Evolutionary conservation across 2,797 vertebrate species (phyloP).

Genomic region (Gallinago stenura): DNA sequence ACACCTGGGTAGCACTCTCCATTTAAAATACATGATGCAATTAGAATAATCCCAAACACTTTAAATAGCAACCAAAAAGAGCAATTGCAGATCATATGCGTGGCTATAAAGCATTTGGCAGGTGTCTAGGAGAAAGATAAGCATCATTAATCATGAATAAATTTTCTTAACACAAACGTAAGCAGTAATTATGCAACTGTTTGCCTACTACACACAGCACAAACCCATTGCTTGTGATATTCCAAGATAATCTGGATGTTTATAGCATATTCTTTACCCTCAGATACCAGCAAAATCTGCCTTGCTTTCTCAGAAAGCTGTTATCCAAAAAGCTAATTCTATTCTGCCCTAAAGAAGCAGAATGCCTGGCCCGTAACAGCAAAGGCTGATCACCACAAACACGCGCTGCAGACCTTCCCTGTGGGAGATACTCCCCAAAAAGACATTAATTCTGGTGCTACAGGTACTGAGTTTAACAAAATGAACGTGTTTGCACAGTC

Average conservation of each 20-base stretch:
- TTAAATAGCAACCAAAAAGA: not conserved
- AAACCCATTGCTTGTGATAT: constrained; percentile 76
- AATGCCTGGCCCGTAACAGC: not conserved
- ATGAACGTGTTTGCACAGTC: not conserved
- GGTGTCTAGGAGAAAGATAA: constrained; percentile 55
- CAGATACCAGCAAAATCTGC: constrained; percentile 70
- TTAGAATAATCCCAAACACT: constrained; percentile 37
- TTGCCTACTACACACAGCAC: constrained; percentile 77
- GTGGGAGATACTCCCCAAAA: constrained; percentile 46
- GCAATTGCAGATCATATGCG: not conserved
- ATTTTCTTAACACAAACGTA: constrained; percentile 39
- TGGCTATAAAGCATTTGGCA: constrained; percentile 47
- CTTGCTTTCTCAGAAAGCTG: constrained; percentile 72
- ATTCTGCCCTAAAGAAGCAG: constrained; percentile 64
- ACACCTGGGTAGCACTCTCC: constrained; percentile 3
- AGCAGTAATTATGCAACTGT: constrained; percentile 29
- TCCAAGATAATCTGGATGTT: constrained; percentile 43
- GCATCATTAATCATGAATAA: constrained; percentile 60
- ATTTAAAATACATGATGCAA: constrained; percentile 19
- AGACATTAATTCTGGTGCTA: not conserved
- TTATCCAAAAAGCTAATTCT: constrained; percentile 72
- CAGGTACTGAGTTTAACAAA: not conserved
- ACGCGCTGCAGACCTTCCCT: constrained; percentile 40
- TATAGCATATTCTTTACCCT: constrained; percentile 8
- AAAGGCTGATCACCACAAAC: constrained; percentile 70